Evolutionary conservation across 2,888 invertebrate species (phyloP).

Genomic region (Girardia tigrina): DNA sequence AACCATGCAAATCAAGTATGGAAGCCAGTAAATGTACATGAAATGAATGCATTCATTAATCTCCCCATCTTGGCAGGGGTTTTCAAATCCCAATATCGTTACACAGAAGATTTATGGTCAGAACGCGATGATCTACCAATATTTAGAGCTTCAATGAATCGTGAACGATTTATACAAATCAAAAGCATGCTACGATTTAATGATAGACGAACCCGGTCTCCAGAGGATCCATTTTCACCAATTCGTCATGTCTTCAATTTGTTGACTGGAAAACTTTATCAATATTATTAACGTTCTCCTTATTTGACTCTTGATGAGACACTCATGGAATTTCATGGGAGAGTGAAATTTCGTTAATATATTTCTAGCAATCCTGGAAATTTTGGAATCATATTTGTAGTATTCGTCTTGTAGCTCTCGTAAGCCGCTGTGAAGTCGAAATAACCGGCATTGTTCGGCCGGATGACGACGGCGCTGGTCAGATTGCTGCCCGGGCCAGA

Average conservation of each 20-base stretch:
- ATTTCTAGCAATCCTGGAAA: background rate
- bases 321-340: slow-evolving; percentile 25
- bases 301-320: background rate
- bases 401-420: too few species aligned
- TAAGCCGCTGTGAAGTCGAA: too few species aligned
- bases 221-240: slow-evolving; percentile 21
- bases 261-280: slow-evolving; percentile 15
- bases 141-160: slow-evolving; percentile 16
- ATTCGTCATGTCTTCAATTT: background rate
- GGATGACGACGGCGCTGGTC: too few species aligned
- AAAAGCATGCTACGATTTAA: slow-evolving; percentile 17
- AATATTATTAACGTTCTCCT: background rate
- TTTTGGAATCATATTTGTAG: background rate
- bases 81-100: slow-evolving; percentile 26
- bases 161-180: slow-evolving; percentile 1
- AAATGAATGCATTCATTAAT: slow-evolving; percentile 29
- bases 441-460: too few species aligned
- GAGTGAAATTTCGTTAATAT: slow-evolving; percentile 18
- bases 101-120: background rate
- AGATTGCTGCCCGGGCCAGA: too few species aligned
- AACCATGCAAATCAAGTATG: too few species aligned
- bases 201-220: slow-evolving; percentile 20
- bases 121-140: slow-evolving; percentile 24
- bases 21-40: too few species aligned
- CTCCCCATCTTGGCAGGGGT: slow-evolving; percentile 20